Conservation (phyloP, 2,113 vertebrate species). For the Pseudopipra pipra region DNA sequence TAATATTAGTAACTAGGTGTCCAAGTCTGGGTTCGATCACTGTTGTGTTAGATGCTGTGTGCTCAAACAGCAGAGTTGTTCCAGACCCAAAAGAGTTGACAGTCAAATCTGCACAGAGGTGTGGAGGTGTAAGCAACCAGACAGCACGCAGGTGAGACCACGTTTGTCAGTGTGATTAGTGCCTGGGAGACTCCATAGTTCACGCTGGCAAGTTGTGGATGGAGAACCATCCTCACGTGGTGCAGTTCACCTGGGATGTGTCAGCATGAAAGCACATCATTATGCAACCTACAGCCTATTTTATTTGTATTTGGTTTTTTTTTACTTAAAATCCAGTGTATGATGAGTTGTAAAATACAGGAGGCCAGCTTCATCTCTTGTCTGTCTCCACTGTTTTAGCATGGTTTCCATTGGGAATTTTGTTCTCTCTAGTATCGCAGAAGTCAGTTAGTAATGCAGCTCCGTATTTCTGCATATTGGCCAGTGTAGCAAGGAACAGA, state of each 20-base stretch:
- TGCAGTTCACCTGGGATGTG: not conserved
- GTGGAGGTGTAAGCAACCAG: not conserved
- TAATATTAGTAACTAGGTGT: conserved; percentile 23
- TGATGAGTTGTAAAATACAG: not conserved
- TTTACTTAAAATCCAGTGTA: not conserved
- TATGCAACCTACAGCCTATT: not conserved
- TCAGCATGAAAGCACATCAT: not conserved
- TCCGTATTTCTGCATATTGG: not conserved
- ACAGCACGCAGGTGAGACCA: not conserved
- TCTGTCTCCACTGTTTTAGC: not conserved
- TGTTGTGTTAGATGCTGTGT: not conserved
- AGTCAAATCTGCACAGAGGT: not conserved
- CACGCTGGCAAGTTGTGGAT: not conserved
- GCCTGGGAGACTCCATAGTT: not conserved
- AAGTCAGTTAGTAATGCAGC: not conserved
- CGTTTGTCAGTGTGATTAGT: not conserved
- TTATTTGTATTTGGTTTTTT: not conserved
- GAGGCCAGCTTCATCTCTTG: not conserved
- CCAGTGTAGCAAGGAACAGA: not conserved
- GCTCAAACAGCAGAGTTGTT: not conserved
- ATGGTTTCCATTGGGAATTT: not conserved
- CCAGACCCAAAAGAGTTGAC: not conserved
- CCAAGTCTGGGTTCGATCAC: conserved; percentile 27
- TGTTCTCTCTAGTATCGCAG: not conserved
- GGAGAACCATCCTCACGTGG: not conserved